Conservation (phyloP, 1,140 invertebrate species). For the Trichonephila clavipes region DNA sequence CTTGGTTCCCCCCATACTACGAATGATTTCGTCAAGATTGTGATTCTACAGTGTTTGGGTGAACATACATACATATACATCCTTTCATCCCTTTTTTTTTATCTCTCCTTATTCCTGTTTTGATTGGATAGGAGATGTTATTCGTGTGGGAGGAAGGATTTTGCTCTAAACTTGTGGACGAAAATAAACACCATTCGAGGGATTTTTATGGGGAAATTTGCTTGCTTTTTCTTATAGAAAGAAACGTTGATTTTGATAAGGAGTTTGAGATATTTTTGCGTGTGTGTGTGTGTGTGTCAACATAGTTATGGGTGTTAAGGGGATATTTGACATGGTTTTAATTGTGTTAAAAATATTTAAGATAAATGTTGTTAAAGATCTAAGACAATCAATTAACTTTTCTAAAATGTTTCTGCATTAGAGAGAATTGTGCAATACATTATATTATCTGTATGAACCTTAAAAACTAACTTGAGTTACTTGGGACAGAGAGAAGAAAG, state of each 20-base stretch:
- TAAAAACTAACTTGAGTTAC: no score
- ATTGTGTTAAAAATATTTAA: no score
- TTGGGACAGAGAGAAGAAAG: no score
- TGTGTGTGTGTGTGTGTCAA: neutral
- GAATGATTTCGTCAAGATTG: conserved; percentile 18
- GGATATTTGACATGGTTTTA: no score
- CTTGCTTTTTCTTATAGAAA: neutral
- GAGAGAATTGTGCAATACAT: no score
- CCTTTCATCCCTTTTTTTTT: neutral
- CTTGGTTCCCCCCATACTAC: conserved; percentile 24
- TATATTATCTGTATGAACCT: no score
- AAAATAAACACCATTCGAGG: neutral
- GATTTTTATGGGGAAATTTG: neutral
- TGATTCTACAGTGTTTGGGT: neutral
- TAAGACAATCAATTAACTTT: no score
- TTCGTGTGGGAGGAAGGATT: neutral
- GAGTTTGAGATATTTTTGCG: neutral
- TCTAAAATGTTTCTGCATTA: no score
- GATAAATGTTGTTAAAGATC: no score
- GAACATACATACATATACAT: conserved; percentile 2
- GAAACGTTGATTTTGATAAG: neutral
- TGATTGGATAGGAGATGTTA: conserved; percentile 15
- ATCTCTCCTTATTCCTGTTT: neutral
- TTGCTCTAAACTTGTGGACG: neutral
- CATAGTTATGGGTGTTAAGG: no score